These are phyloP conservation scores for Frieseomelitta varia DNA, from an alignment of 1,140 invertebrate species.

Conservation along the genomic window DNA sequence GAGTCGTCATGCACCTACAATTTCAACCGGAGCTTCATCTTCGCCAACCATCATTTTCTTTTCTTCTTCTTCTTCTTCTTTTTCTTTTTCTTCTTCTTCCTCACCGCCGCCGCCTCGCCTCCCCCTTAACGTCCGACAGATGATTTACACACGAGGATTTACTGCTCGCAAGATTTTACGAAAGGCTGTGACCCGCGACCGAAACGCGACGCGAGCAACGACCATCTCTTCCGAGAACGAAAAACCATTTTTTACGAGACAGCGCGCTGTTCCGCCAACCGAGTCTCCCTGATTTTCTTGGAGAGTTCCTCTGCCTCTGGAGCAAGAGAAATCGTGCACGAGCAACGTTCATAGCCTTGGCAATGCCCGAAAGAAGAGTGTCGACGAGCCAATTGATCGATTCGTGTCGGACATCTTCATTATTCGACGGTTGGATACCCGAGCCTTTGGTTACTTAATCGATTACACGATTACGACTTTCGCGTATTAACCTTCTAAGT, in stretches of 20 bases:
- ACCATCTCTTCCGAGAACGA: conserved; percentile 59
- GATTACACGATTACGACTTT: background rate
- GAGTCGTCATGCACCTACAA: conserved; percentile 46
- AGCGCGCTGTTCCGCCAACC: background rate
- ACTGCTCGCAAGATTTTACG: conserved; percentile 70
- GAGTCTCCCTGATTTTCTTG: background rate
- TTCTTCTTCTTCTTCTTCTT: conserved; percentile 1
- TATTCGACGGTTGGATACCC: background rate
- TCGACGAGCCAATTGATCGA: background rate
- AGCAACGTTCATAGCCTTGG: background rate
- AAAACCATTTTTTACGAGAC: conserved; percentile 59
- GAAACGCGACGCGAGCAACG: conserved; percentile 60
- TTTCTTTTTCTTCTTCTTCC: background rate
- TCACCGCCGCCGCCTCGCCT: conserved; percentile 26
- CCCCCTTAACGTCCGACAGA: conserved; percentile 69
- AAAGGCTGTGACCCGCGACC: conserved; percentile 64
- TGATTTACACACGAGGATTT: conserved; percentile 75
- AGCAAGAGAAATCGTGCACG: background rate
- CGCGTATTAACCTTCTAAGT: too few relatives aligned
- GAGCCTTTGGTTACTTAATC: background rate
- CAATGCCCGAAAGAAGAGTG: background rate
- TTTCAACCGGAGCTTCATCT: conserved; percentile 51
- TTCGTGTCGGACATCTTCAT: background rate
- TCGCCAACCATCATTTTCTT: background rate
- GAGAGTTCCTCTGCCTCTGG: background rate